Conservation (phyloP, 2,797 vertebrate genomes). For the Pogoniulus pusillus region DNA sequence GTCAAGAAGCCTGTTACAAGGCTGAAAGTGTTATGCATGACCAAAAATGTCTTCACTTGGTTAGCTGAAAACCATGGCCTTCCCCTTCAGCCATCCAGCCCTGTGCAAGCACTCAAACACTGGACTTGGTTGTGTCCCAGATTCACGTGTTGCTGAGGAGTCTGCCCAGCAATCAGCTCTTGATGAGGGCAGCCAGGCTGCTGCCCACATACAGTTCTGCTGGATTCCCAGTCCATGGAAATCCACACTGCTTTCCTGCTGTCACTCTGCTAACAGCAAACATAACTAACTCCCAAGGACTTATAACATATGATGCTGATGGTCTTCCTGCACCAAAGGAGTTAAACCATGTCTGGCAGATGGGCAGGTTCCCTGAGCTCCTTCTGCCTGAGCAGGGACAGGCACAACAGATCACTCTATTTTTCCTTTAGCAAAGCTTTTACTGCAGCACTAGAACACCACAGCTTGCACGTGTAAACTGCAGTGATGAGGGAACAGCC, state of each 20-base stretch:
- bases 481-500: not conserved
- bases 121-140: not conserved
- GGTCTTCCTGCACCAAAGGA: not conserved
- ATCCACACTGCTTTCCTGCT: fast-evolving
- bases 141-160: not conserved
- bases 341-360: fast-evolving
- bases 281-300: not conserved
- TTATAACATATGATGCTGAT: not conserved
- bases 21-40: not conserved
- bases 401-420: not conserved
- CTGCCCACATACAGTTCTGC: fast-evolving
- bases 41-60: not conserved
- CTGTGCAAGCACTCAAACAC: fast-evolving
- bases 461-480: not conserved
- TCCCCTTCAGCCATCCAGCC: not conserved
- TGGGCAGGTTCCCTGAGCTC: not conserved
- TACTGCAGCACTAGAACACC: not conserved
- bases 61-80: not conserved
- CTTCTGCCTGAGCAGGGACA: not conserved
- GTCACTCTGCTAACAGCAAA: not conserved
- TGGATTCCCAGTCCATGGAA: not conserved
- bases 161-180: not conserved
- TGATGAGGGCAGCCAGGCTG: not conserved
- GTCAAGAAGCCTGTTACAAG: not conserved
- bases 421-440: slow-evolving; percentile 56